These are phyloP conservation scores for Rotaria sp. DNA, from an alignment of 2,888 invertebrate genomes.

Conservation along the genomic window DNA sequence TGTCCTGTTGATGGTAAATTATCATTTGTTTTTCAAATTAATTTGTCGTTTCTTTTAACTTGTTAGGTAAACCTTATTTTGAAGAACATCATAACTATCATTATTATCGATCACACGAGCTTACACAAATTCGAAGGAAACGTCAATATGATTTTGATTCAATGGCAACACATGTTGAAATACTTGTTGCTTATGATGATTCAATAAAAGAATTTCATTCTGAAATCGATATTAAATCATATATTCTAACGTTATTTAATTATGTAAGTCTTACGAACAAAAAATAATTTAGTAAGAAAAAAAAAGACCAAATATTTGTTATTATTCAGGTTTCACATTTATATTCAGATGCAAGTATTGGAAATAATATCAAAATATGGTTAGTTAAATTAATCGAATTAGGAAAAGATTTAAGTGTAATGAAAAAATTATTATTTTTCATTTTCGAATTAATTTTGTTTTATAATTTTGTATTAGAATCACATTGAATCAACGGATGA, in stretches of 20 bases:
- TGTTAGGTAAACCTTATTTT: background rate
- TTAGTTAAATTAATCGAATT: constrained; percentile 6
- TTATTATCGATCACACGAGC: background rate
- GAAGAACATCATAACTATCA: background rate
- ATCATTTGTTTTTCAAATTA: background rate
- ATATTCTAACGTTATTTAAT: background rate
- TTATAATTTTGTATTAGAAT: background rate
- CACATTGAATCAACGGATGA: background rate
- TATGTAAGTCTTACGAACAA: background rate
- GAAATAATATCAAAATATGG: constrained; percentile 21
- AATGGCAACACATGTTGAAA: background rate
- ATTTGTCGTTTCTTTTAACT: background rate
- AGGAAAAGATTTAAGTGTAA: background rate
- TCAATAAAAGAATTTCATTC: background rate
- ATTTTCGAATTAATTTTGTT: background rate
- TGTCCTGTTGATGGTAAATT: background rate
- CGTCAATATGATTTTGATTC: background rate
- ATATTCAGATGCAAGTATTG: constrained; percentile 25
- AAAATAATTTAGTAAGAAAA: too few species aligned
- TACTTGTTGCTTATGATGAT: constrained; percentile 23
- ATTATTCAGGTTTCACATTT: background rate
- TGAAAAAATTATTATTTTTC: background rate
- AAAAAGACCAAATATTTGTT: background rate
- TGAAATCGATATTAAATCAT: background rate
- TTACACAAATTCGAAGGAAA: background rate